Evolutionary conservation across 2,113 vertebrate species (phyloP), one percentile per base, ranked within the genome.

Genomic region (Myodes glareolus): DNA sequence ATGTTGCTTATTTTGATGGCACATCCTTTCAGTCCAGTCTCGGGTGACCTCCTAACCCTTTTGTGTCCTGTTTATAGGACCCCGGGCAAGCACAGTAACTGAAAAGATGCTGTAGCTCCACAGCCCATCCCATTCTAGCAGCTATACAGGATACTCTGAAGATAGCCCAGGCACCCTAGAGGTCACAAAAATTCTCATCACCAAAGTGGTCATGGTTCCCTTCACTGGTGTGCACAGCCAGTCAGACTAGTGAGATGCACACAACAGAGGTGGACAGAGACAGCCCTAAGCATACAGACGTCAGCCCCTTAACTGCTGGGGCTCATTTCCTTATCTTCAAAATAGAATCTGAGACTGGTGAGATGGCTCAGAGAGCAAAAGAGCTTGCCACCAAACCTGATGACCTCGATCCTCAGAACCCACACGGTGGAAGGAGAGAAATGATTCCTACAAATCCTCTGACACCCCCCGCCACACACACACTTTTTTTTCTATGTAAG

Each of bases 1-100:
- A 95, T 70, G 36, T 97, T 98, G 98, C 98, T 98, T 99, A 98
- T 99, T 99, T 99, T 99, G 97, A 99, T 98, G 98, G 99, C 92
- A 99, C 98, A 99, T 99, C 99, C 99, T 98, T 98, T 97, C 97
- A 96, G 52, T 91, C 94, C 95, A 96, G 98, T 98, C 97, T 89
- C 96, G 95, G 96, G 96, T 98, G 98, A 99, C 98, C 98, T 75
- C 95, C 13, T 98, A 98, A 98, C 98, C 98, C 96, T 97, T 81
- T 96, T 61, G 67, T 98, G 98, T 99, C 98, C 99, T 99, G 99
- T 99, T 99, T 99, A 98, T 96, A 52, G 98, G 97, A 98, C 97
- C 97, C 94, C 6, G 67, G 94, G 84, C 92, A 97, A 96, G 95
- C 94, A 95, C 47, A 42, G 42, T 87, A 84, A 94, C 78, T 95